phyloP scores from a whole-genome alignment of 2,888 invertebrate species.

The Lissonota sp. region DNA sequence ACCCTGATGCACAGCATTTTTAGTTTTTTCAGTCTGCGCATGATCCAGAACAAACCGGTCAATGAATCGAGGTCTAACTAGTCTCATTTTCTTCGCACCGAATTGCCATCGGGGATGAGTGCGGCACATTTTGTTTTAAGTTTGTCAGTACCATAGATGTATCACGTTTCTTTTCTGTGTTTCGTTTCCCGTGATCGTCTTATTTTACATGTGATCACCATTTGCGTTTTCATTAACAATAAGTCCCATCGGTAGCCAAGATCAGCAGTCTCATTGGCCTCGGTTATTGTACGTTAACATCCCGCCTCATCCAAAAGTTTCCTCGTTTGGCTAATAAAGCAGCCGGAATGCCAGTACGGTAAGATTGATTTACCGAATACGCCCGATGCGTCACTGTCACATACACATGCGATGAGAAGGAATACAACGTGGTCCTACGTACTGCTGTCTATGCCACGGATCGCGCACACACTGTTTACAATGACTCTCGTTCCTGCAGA shows the following conservation, averaged over 20 bases:
- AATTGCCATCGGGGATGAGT: too few species aligned
- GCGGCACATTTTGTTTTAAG: too few species aligned
- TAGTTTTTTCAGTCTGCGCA: too few species aligned
- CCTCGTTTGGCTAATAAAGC: conserved; percentile 32
- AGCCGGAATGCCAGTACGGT: conserved; percentile 33
- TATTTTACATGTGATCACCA: neutral
- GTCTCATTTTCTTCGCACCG: too few species aligned
- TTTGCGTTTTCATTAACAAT: conserved; percentile 30
- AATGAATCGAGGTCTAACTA: too few species aligned
- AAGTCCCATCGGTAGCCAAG: conserved; percentile 33
- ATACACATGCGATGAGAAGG: conserved; percentile 58
- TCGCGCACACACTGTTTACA: neutral
- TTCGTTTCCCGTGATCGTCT: too few species aligned
- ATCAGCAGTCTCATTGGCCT: conserved; percentile 25
- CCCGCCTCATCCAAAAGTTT: conserved; percentile 54
- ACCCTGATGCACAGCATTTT: too few species aligned
- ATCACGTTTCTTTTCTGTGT: too few species aligned
- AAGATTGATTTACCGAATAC: conserved; percentile 62
- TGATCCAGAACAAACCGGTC: too few species aligned
- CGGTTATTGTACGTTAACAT: conserved; percentile 47
- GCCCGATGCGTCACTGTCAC: conserved; percentile 58
- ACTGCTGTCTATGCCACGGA: conserved; percentile 23
- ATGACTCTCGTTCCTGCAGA: neutral
- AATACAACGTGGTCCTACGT: conserved; percentile 41
- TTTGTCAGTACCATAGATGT: too few species aligned